Percentiles rank a stretch among this genome's conserved stretches.
These are phyloP conservation scores for Microplitis demolitor DNA, from an alignment of 1,140 invertebrate genomes.

Conservation along the genomic window DNA sequence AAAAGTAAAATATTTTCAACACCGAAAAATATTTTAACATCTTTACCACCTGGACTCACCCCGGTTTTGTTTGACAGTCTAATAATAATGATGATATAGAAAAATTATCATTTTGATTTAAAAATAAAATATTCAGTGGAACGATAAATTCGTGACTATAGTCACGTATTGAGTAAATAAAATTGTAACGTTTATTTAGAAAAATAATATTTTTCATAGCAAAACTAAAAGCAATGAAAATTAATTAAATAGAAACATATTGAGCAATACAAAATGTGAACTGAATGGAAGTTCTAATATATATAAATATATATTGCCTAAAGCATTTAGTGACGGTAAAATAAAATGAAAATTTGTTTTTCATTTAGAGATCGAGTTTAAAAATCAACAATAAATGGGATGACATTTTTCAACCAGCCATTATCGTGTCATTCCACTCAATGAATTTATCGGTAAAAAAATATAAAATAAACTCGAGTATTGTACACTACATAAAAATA, in stretches of 20 bases:
- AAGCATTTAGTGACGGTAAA: not conserved
- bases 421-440: constrained; percentile 4
- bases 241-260: not conserved
- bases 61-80: too few species aligned
- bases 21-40: too few species aligned
- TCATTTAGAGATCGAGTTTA: not conserved
- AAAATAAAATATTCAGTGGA: too few species aligned
- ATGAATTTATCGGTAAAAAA: not conserved
- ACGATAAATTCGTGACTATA: too few species aligned
- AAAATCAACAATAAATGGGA: not conserved
- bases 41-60: too few species aligned
- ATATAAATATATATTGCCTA: not conserved
- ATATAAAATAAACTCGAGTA: not conserved
- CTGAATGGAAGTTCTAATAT: not conserved
- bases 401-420: not conserved
- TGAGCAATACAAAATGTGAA: not conserved
- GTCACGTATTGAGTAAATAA: too few species aligned
- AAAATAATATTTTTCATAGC: too few species aligned
- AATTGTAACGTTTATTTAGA: too few species aligned
- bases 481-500: not conserved
- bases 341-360: not conserved
- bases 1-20: too few species aligned
- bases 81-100: too few species aligned
- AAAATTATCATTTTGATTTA: too few species aligned
- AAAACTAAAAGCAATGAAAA: not conserved